Base-by-base conservation (phyloP, 53 echinoderm and acorn worm species). In the Luidia sarsii region DNA sequence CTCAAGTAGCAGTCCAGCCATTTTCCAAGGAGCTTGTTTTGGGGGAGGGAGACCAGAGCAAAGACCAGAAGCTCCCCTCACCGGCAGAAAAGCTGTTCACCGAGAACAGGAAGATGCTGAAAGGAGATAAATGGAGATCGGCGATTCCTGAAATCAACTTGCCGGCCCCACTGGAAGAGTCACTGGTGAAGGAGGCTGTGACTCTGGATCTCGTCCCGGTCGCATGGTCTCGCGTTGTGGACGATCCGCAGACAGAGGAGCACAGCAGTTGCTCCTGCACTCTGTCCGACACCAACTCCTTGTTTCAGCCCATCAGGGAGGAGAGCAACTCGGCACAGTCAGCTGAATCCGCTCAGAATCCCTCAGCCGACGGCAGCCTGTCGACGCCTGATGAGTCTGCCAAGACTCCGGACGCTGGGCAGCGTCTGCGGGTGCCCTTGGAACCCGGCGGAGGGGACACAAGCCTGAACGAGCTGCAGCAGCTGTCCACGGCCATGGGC, bases 281-380 rank as follows among this genome's bases (percentile, higher is more conserved):
- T 20, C 72, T 56, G 32, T 72, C 72, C n/a, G 28, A 38, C 9
- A 72, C 72, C 31, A 38, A 36, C 72, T 72, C 72, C 35, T 54
- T 72, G 72, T 72, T 72, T 54, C 72, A 72, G 52, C 72, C 72
- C 22, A 72, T 72, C 54, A 56, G 72, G 56, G 72, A 72, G 72
- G 55, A 56, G 72, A 70, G 70, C 27, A 50, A n/a, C 23, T 70
- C 70, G 48, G 41, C 41, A 6, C 48, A 48, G 31, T 53, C 36
- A 3, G 50, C 72, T 38, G 50, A 50, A 14, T 72, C 72, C 55
- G 56, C 30, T 72, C 72, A 37, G 39, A 72, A 56, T 72, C 72
- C 54, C 54, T 55, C 56, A 37, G 23, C 56, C 4, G 72, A 72
- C 13, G 72, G 56, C 13, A 72, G 56, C 24, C 25, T 28, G 72